Base-by-base conservation (phyloP, 2,113 vertebrate species). In the Labeo catla region DNA sequence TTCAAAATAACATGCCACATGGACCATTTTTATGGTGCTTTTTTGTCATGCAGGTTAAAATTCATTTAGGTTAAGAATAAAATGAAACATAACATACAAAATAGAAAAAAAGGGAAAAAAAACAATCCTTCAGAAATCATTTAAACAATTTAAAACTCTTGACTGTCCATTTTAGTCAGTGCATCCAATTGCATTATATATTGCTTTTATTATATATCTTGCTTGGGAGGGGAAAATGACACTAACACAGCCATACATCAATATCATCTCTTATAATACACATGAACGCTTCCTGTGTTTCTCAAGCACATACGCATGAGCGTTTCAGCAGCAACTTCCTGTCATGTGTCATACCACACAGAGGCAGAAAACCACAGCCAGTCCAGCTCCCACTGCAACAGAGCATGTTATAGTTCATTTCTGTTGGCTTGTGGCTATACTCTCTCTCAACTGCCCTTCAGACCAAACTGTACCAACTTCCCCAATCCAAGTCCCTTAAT, bases 261-360 rank as follows among this genome's bases (percentile, higher is more conserved):
- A 23, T 36, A 80, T 0, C 47, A 70, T 76, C 36, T 15, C 77
- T 76, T 15, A 68, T 34, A 45, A 61, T 45, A 80, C 39, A 65
- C 59, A 47, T 49, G 36, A 36, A n/a, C 36, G 63, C 16, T 19
- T 57, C 43, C 39, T 81, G 54, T 85, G 34, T 70, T 7, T 50
- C 70, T 39, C 10, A 21, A 52, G 15, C 61, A 68, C 45, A 82
- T 39, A 76, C 36, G 19, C 54, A 65, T 70, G 52, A 47, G 19
- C 47, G 13, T 49, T 73, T 78, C 34, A 28, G 34, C 50, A 87
- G 81, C 83, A 87, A 57, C 83, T 87, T 90, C 87, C 87, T 87
- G 87, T 87, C 88, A 76, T 81, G 79, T 47, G 80, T 45, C 80
- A 87, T 34, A 74, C 72, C 86, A 87, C 8, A 34, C 21, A 76